Conservation (phyloP, 2,113 vertebrate species). For the Bufo gargarizans region DNA sequence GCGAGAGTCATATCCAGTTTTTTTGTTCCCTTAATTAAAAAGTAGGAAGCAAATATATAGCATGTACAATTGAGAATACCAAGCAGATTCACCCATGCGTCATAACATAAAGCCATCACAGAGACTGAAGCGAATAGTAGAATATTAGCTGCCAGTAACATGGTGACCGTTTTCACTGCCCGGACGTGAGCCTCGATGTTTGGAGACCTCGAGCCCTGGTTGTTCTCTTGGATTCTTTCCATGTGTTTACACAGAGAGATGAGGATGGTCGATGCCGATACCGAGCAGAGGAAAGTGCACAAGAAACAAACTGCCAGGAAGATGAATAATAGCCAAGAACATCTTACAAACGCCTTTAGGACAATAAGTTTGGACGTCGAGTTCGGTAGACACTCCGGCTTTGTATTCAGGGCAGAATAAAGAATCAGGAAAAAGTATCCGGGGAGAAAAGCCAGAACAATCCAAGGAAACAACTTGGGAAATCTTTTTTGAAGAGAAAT, state of each 20-base stretch:
- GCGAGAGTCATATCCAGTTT: neutral
- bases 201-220: neutral
- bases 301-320: too few species aligned
- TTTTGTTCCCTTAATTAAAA: slow-evolving; percentile 7
- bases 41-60: neutral
- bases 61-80: neutral
- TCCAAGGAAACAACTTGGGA: neutral
- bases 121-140: neutral
- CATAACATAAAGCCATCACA: neutral
- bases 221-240: neutral
- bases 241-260: slow-evolving; percentile 37
- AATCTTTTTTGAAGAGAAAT: neutral
- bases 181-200: neutral
- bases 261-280: neutral
- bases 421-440: neutral
- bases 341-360: neutral
- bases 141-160: neutral
- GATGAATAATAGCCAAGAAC: neutral
- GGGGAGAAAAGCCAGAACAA: neutral
- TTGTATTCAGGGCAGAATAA: neutral
- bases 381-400: neutral
- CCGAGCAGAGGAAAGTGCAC: too few species aligned
- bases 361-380: neutral
- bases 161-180: neutral
- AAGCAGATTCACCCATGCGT: neutral